A percentile compares a stretch with the other conserved stretches of the same genome.
phyloP scores from a whole-genome alignment of 2,797 vertebrate genomes.

The Myotis vivesi region DNA sequence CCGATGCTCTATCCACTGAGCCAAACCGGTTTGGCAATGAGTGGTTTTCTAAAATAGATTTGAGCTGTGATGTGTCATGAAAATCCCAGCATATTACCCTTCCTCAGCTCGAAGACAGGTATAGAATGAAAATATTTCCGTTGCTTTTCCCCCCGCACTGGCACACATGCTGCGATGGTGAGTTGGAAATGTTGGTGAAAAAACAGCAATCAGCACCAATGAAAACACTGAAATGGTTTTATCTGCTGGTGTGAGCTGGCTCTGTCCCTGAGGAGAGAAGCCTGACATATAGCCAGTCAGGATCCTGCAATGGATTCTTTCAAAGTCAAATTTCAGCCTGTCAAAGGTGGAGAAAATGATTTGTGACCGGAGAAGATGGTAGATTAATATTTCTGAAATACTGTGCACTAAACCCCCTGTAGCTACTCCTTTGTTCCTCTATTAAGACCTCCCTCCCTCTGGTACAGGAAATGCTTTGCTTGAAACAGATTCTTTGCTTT shows the following conservation, averaged over 20 bases:
- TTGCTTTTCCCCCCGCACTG: background rate
- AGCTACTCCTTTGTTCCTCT: constrained; percentile 54
- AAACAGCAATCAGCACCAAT: background rate
- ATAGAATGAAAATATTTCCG: background rate
- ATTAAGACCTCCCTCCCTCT: constrained; percentile 6
- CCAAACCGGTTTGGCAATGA: too few relatives aligned
- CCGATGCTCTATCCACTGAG: too few relatives aligned
- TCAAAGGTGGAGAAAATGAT: constrained; percentile 70
- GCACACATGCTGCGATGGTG: background rate
- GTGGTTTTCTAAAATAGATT: constrained; percentile 7
- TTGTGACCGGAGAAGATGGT: constrained; percentile 62
- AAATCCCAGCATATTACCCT: background rate
- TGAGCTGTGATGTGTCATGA: background rate
- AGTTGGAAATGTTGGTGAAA: background rate
- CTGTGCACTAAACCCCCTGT: background rate
- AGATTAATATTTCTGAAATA: constrained; percentile 73
- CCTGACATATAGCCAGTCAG: background rate
- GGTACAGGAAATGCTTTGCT: constrained; percentile 30
- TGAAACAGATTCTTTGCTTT: constrained; percentile 43
- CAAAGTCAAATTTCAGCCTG: constrained; percentile 66
- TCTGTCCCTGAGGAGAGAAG: constrained; percentile 43
- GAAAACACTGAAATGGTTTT: constrained; percentile 34
- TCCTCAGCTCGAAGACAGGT: constrained; percentile 17
- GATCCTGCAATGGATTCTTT: constrained; percentile 61
- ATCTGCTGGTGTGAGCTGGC: constrained; percentile 27